Evolutionary conservation across 2,797 vertebrate genomes (phyloP), one percentile per base, ranked within the genome.

Genomic region (Phyllotis vaccarum): DNA sequence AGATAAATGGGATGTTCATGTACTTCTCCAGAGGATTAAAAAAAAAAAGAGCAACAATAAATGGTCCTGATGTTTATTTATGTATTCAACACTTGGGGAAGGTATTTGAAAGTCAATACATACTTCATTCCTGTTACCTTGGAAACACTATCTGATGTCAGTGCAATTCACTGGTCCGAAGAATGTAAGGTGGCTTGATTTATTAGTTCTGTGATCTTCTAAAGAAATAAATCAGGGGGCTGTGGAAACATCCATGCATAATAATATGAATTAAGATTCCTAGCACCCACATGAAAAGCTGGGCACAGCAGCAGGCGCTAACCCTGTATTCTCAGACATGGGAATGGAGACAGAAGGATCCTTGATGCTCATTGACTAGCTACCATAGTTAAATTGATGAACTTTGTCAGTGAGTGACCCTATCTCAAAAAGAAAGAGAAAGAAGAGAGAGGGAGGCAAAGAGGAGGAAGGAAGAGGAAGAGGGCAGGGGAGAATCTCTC

Each of bases 21-120:
- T 60, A 16, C 56, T 93, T 96, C 52, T 93, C 85, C 9, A 74
- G 95, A 95, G 54, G 34, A 52, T 37, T 43, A 58, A 54, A 56
- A 85, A 88, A 56, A n/a, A 68, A 70, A 68, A 79, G 40, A 54
- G 10, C 85, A 94, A 60, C 24, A 82, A 19, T n/a, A 88, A 64
- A 6, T 78, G 3, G 21, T 80, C 54, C 80, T 87, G 16, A 76
- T 64, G 81, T 89, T 95, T 89, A 89, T 95, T 97, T 93, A 91
- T 86, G 43, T 29, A n/a, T 86, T 92, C 82, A 52, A 93, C 24
- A 82, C 58, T 66, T 81, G 40, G 40, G 49, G 91, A 88, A 82
- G 70, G 21, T 58, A 88, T 81, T 56, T 83, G 64, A 95, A 5
- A 34, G 56, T 31, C 72, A 68, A 82, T 56, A 93, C 3, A 17